Evolutionary conservation across 1,140 invertebrate genomes (phyloP), one percentile per base, ranked within the genome.

Genomic region (Ladona fulva): DNA sequence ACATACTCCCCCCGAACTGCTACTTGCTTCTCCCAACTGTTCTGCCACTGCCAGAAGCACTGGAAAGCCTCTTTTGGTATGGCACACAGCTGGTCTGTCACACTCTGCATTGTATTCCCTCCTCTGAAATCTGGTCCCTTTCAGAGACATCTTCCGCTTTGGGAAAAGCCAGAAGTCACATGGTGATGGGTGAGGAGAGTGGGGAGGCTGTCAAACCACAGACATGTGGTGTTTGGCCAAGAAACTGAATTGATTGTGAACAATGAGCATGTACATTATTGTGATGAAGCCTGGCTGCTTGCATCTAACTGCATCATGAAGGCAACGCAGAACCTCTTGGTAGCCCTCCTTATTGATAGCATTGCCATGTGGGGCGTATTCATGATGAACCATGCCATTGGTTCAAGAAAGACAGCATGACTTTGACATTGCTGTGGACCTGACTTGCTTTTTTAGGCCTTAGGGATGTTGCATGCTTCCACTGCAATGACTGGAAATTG

Each of bases 341-440:
- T 80, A 82, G 75, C 81, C 75, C 75, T 80, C 78, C 66, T 78
- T 79, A 29, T 52, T 82, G 73, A 82, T 77, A 14, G 73, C 80
- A 78, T 74, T 12, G 0, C 74, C 78, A 66, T 78, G 0, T 78
- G 80, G 78, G 76, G 66, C 8, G 76, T 76, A 80, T 42, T 81
- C 80, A 42, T 79, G 77, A 79, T 78, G 77, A 10, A 80, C 77
- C 16, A 80, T n/a, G 42, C 77, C 44, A 75, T 24, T 75, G n/a
- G n/a, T n/a, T n/a, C n/a, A n/a, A n/a, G n/a, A n/a, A n/a, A n/a
- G n/a, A n/a, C n/a, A n/a, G n/a, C n/a, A n/a, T n/a, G n/a, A n/a
- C n/a, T n/a, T n/a, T n/a, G n/a, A n/a, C n/a, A n/a, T n/a, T n/a
- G n/a, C n/a, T n/a, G n/a, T n/a, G n/a, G n/a, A n/a, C n/a, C n/a